A percentile compares a stretch with the other conserved stretches of the same genome.
Evolutionary conservation across 1,140 invertebrate genomes (phyloP).

Genomic region (Reticulitermes speratus): DNA sequence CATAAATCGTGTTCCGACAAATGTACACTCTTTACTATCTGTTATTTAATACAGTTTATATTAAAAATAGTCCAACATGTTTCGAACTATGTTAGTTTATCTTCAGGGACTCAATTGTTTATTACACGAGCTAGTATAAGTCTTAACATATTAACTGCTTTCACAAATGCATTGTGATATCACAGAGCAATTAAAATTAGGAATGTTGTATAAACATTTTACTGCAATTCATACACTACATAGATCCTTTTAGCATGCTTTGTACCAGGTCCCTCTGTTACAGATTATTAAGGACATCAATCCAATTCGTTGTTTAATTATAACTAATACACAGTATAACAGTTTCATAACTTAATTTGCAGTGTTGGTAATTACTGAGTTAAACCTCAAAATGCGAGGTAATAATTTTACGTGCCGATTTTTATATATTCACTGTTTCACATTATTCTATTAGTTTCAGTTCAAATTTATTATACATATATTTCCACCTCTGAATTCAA

Average conservation of each 20-base stretch:
- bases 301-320: constrained; percentile 12
- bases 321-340: not conserved
- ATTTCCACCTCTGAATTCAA: not conserved
- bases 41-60: too few species aligned
- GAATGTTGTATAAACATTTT: too few species aligned
- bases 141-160: too few species aligned
- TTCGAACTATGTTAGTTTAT: too few species aligned
- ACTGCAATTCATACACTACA: not conserved
- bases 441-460: not conserved
- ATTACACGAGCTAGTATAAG: too few species aligned
- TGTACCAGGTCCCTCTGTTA: not conserved
- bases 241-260: not conserved
- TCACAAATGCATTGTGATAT: too few species aligned
- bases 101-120: too few species aligned
- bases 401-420: not conserved
- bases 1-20: too few species aligned
- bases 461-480: not conserved
- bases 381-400: constrained; percentile 5
- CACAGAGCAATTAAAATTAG: too few species aligned
- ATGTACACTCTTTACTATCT: too few species aligned
- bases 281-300: not conserved
- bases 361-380: constrained; percentile 12
- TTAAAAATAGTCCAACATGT: too few species aligned
- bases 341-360: not conserved
- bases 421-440: not conserved